Percentiles rank a stretch among this genome's conserved stretches.
Conservation (phyloP, 2,113 vertebrate genomes). For the Buteo buteo region DNA sequence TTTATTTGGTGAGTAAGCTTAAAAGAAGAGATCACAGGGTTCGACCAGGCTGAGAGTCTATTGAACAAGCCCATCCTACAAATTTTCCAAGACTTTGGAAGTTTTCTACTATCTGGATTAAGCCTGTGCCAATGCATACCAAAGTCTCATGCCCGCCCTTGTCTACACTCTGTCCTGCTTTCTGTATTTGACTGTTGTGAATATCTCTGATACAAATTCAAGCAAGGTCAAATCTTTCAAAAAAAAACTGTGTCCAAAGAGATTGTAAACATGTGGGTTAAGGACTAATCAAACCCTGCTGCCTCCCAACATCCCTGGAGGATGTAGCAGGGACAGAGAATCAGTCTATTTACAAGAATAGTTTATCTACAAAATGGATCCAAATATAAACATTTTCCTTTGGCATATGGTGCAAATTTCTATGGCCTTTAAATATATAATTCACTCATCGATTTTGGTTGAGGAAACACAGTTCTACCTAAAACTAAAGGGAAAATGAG, state of each 20-base stretch:
- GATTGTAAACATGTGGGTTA: background rate
- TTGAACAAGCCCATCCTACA: background rate
- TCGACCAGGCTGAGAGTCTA: background rate
- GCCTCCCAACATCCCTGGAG: background rate
- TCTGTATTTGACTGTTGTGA: background rate
- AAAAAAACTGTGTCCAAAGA: background rate
- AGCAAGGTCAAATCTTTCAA: background rate
- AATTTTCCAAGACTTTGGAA: background rate
- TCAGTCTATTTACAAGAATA: background rate
- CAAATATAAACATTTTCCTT: background rate
- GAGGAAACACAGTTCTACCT: background rate
- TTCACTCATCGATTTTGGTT: background rate
- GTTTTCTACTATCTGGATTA: background rate
- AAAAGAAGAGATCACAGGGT: background rate
- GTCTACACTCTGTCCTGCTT: background rate
- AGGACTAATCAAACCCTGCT: background rate
- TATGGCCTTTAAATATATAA: background rate
- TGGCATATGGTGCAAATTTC: background rate
- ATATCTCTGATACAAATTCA: background rate
- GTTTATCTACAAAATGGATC: background rate
- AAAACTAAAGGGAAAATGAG: background rate
- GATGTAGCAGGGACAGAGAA: background rate
- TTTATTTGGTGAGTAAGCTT: background rate
- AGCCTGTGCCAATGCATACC: background rate
- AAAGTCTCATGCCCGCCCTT: background rate